Base-by-base conservation (phyloP, 2,113 vertebrate species). In the Gallinago media region DNA sequence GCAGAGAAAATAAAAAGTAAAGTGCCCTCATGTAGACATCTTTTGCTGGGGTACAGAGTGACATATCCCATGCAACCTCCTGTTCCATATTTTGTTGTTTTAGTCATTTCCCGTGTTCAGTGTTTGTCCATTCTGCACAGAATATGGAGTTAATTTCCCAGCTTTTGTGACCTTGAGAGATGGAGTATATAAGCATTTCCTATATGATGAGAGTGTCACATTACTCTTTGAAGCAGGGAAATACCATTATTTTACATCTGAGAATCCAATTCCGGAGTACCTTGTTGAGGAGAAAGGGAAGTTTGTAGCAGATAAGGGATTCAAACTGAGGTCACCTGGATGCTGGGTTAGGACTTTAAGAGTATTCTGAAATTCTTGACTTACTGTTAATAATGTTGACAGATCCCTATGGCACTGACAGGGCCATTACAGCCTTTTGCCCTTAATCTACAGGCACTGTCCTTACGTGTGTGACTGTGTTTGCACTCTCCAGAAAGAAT, bases 141-240 rank as follows among this genome's bases (percentile, higher is more conserved):
- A 96, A 95, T 84, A 8, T 89, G 93, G 93, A 92, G 76, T 92
- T 96, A 71, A 96, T 96, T 96, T 95, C 66, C 80, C 55, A 74
- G 40, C n/a, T 83, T 86, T 84, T 81, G 68, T 94, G 83, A 92
- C 91, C 65, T 61, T 81, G 62, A 65, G 55, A 74, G 52, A 42
- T 79, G 42, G 26, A 50, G 29, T 66, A 78, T 56, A 44, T 59
- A 81, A 78, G 73, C 34, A 78, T 84, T 95, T 94, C 58, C 73
- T 87, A 13, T 91, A 44, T 49, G 20, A 71, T 13, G 12, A 80
- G 56, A 25, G 14, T 62, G 88, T 83, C 79, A 32, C 11, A 4
- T 70, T 80, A 19, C 44, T 72, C 59, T 92, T 71, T 85, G 88
- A 93, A 94, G 67, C 71, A 54, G 31, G 27, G 54, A 80, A 32